Conservation (phyloP, 2,888 invertebrate genomes). For the Nymphalis urticae region DNA sequence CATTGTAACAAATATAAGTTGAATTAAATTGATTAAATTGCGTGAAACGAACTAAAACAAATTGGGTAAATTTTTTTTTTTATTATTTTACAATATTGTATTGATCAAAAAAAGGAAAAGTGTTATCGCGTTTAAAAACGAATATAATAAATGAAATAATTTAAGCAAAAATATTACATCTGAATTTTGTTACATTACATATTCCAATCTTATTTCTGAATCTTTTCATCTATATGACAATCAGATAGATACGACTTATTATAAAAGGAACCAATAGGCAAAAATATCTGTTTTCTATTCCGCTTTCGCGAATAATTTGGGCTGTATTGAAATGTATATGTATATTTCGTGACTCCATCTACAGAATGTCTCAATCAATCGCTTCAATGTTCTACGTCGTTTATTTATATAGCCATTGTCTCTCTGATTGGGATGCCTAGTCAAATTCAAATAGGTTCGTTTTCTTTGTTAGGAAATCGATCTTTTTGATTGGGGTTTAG, state of each 20-base stretch:
- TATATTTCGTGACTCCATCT: conserved; percentile 25
- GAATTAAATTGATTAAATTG: not conserved
- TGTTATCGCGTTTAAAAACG: too few relatives aligned
- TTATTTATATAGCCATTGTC: conserved; percentile 32
- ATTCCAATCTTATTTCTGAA: too few relatives aligned
- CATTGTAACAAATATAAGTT: not conserved
- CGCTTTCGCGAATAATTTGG: conserved; percentile 1
- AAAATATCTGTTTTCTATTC: not conserved
- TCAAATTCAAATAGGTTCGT: conserved; percentile 20
- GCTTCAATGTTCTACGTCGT: conserved; percentile 17
- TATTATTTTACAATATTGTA: too few relatives aligned
- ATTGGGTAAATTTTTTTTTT: not conserved
- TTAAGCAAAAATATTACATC: too few relatives aligned
- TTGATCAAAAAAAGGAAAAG: too few relatives aligned
- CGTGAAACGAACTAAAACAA: not conserved
- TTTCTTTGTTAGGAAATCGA: conserved; percentile 21
- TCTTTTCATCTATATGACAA: too few relatives aligned
- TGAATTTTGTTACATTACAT: too few relatives aligned
- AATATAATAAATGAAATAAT: too few relatives aligned
- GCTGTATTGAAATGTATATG: conserved; percentile 12
- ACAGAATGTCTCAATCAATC: conserved; percentile 28
- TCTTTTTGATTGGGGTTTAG: conserved; percentile 20
- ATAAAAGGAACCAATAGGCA: not conserved
- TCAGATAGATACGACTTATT: too few relatives aligned
- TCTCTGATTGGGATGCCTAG: conserved; percentile 29